phyloP scores from a whole-genome alignment of 2,888 invertebrate species.

The Agonopterix alstromeriana region DNA sequence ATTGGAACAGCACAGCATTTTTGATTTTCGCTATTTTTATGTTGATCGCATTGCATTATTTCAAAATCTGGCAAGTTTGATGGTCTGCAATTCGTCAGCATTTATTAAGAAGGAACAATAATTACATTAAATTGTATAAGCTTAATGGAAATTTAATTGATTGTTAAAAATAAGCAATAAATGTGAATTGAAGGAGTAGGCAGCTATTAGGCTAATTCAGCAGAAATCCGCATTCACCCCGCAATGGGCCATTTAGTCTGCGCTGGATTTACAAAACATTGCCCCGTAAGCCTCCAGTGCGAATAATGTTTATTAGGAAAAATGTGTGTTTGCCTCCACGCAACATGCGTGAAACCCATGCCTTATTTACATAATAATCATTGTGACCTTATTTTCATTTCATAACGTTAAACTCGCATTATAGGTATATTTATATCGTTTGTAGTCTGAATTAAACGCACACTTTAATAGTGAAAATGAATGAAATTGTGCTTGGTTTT shows the following conservation, averaged over 20 bases:
- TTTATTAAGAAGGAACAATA: too few species aligned
- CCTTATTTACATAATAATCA: slow-evolving; percentile 4
- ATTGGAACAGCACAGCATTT: too few species aligned
- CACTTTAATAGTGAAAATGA: too few species aligned
- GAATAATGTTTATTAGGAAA: slow-evolving; percentile 67
- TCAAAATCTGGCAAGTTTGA: too few species aligned
- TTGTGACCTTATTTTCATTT: not conserved
- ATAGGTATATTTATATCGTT: too few species aligned
- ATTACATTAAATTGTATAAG: not conserved
- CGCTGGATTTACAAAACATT: slow-evolving; percentile 65
- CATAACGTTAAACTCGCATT: too few species aligned
- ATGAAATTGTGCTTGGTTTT: too few species aligned
- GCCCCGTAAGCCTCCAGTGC: slow-evolving; percentile 40
- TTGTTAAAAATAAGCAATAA: slow-evolving; percentile 38
- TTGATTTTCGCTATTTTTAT: too few species aligned
- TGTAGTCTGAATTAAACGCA: too few species aligned
- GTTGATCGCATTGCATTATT: too few species aligned
- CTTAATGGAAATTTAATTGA: slow-evolving; percentile 31
- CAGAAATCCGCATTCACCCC: slow-evolving; percentile 52
- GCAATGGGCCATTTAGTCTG: slow-evolving; percentile 61
- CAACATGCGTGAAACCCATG: not conserved
- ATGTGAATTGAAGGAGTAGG: slow-evolving; percentile 59
- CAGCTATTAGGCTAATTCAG: slow-evolving; percentile 61
- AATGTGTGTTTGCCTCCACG: slow-evolving; percentile 40
- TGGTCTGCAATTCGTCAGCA: too few species aligned